phyloP scores from a whole-genome alignment of 2,888 invertebrate genomes.

The Epistrophella euchroma region DNA sequence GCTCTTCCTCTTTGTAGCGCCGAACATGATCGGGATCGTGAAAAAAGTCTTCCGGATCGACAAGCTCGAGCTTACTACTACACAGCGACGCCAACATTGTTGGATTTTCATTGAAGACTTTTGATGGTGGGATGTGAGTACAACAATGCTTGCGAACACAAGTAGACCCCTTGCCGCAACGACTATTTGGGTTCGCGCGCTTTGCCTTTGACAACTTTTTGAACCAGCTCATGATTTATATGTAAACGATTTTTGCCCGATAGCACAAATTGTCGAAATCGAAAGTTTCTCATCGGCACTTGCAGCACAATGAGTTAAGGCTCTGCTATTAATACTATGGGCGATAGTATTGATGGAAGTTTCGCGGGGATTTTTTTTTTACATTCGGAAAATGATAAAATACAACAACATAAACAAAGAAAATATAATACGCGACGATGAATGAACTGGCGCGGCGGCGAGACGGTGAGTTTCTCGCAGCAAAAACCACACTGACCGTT shows the following conservation, averaged over 20 bases:
- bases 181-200: slow-evolving; percentile 84
- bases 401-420: slow-evolving; percentile 32
- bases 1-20: slow-evolving; percentile 81
- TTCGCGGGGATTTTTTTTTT: slow-evolving; percentile 14
- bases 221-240: slow-evolving; percentile 87
- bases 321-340: slow-evolving; percentile 38
- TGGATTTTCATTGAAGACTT: slow-evolving; percentile 3
- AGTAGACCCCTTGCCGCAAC: neutral
- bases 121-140: slow-evolving; percentile 42
- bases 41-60: slow-evolving; percentile 83
- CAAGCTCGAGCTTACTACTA: slow-evolving; percentile 78
- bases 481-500: slow-evolving; percentile 32
- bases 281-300: slow-evolving; percentile 86
- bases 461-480: neutral
- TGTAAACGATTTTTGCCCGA: slow-evolving; percentile 87
- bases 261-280: slow-evolving; percentile 86
- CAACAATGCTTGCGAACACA: slow-evolving; percentile 34
- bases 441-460: neutral
- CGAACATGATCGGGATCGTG: slow-evolving; percentile 83
- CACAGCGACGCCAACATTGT: slow-evolving; percentile 77
- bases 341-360: slow-evolving; percentile 37
- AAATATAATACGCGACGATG: slow-evolving; percentile 8
- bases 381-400: slow-evolving; percentile 41
- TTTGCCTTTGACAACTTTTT: slow-evolving; percentile 87
- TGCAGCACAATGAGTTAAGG: slow-evolving; percentile 33